Base-by-base conservation (phyloP, 2,113 vertebrate species). In the Chamaea fasciata region DNA sequence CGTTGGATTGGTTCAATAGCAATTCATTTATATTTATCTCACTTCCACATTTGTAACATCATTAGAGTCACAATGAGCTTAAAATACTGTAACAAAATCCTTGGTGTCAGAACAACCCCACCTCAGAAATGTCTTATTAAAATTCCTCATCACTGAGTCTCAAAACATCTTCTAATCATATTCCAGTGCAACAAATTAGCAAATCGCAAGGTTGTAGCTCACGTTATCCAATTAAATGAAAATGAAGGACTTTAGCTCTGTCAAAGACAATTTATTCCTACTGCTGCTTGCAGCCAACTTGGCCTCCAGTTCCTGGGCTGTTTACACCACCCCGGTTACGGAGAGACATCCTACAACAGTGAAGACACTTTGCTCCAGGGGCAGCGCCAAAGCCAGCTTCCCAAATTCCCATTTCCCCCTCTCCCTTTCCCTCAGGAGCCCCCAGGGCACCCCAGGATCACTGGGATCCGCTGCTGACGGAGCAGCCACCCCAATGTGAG, bases 151-250 rank as follows among this genome's bases (percentile, higher is more conserved):
- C 95, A 89, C 76, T 55, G 83, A 70, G 91, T 86, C 92, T 97
- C 94, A 96, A 95, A 97, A 96, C 94, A 96, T 95, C 94, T 97
- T 93, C 80, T 96, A 95, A 96, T 96, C 96, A 94, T 87, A 96
- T 95, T 97, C 95, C 83, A 94, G 91, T 92, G 91, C 83, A 90
- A 97, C 89, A 95, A 89, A 95, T 96, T 96, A 95, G 91, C 83
- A 97, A 90, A 89, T 89, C 8, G 20, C 92, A 92, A 96, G 95
- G 92, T 89, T 95, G 94, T 87, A 94, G 89, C 95, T 95, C 94
- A 93, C 47, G 33, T 94, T 93, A 94, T 78, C 96, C 94, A 96
- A 91, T 95, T 97, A 96, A 93, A 97, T 93, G 94, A 90, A 97
- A 94, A 96, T 86, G 86, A 95, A 96, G 89, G 89, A 95, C 94